Evolutionary conservation across 2,113 vertebrate genomes (phyloP).

Genomic region (Pachycephala philippinensis): DNA sequence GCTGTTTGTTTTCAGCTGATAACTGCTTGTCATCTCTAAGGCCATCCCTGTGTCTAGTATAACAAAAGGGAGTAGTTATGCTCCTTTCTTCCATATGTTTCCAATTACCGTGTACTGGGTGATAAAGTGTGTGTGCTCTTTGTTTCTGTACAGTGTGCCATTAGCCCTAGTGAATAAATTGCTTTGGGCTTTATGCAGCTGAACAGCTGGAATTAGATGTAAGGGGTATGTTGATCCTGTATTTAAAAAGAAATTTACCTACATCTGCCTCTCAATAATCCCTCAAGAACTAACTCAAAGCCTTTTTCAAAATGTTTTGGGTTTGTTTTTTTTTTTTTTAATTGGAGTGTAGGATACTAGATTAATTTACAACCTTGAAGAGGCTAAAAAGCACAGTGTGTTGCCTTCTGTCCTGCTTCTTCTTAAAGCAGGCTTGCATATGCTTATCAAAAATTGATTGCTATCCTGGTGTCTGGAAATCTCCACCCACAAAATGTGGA

Average conservation of each 20-base stretch:
- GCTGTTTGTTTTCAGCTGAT: neutral
- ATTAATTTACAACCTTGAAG: neutral
- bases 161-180: neutral
- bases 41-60: neutral
- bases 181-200: neutral
- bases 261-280: neutral
- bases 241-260: neutral
- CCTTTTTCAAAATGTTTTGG: neutral
- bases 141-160: neutral
- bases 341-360: neutral
- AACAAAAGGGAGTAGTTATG: neutral
- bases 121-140: neutral
- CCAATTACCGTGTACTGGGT: neutral
- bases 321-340: rapidly evolving
- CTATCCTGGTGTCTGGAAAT: neutral
- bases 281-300: neutral
- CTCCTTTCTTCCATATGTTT: neutral
- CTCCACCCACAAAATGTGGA: neutral
- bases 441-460: neutral
- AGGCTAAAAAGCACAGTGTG: neutral
- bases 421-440: neutral
- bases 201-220: neutral
- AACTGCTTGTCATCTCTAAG: neutral
- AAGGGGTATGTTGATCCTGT: neutral
- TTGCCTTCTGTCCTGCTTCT: neutral